These are phyloP conservation scores for Caenorhabditis sp. DNA, from an alignment of 2,888 invertebrate species.

Conservation along the genomic window DNA sequence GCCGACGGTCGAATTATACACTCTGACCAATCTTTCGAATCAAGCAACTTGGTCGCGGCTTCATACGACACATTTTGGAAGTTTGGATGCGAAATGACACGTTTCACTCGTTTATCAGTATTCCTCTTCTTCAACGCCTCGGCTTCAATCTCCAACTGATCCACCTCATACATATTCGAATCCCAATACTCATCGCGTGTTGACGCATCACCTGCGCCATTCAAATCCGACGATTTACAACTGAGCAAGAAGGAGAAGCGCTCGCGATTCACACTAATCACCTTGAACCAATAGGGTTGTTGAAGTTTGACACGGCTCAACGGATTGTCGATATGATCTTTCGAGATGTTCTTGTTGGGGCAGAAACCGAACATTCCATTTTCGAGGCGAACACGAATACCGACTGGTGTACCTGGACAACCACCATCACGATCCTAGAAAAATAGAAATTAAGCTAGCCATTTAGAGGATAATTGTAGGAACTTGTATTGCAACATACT, in stretches of 20 bases:
- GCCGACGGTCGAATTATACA: slow-evolving; percentile 94
- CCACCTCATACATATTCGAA: slow-evolving; percentile 82
- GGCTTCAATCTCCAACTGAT: slow-evolving; percentile 75
- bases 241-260: slow-evolving; percentile 32
- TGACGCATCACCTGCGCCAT: slow-evolving; percentile 1
- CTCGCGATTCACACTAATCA: slow-evolving; percentile 24
- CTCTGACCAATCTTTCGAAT: slow-evolving; percentile 92
- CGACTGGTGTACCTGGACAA: slow-evolving; percentile 94
- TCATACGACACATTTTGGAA: slow-evolving; percentile 95
- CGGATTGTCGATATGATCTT: slow-evolving; percentile 85
- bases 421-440: slow-evolving; percentile 73
- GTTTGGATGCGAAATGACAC: slow-evolving; percentile 95
- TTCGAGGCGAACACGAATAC: slow-evolving; percentile 85
- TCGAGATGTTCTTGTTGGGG: slow-evolving; percentile 87
- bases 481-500: too few relatives aligned
- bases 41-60: slow-evolving; percentile 90
- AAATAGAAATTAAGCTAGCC: too few relatives aligned
- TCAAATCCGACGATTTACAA: slow-evolving; percentile 37
- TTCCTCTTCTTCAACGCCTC: slow-evolving; percentile 74
- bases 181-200: slow-evolving; percentile 83
- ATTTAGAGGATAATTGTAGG: too few relatives aligned
- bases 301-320: slow-evolving; percentile 83
- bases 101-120: slow-evolving; percentile 78
- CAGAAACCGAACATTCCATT: slow-evolving; percentile 90
- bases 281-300: slow-evolving; percentile 39